Evolutionary conservation across 2,113 vertebrate species (phyloP).

Genomic region (Lagopus muta): DNA sequence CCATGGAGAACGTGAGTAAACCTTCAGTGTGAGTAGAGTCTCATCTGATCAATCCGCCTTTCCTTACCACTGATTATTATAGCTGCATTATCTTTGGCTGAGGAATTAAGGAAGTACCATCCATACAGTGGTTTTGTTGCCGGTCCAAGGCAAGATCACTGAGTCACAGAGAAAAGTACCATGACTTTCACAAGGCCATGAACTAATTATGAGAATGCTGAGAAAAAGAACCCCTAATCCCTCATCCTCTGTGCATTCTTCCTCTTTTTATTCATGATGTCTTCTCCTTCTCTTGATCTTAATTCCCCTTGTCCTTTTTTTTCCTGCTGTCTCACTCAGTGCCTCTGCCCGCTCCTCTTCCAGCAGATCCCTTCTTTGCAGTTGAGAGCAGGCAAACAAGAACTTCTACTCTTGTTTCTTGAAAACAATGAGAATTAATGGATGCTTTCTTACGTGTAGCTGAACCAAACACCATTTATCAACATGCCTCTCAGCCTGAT

Average conservation of each 20-base stretch:
- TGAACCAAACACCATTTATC: background rate
- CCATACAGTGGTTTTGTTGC: background rate
- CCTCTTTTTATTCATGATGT: background rate
- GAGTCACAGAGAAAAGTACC: slow-evolving; percentile 17
- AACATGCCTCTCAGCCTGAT: background rate
- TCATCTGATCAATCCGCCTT: background rate
- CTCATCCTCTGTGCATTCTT: background rate
- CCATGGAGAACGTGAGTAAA: background rate
- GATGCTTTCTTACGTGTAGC: background rate
- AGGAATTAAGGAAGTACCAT: background rate
- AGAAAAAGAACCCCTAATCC: background rate
- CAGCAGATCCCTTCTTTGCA: background rate
- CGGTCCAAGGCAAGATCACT: slow-evolving; percentile 33
- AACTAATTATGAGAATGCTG: slow-evolving; percentile 6
- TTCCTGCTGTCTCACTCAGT: background rate
- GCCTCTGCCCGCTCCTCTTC: background rate
- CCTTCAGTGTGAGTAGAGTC: background rate
- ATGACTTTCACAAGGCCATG: background rate
- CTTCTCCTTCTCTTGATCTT: background rate
- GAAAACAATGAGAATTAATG: background rate
- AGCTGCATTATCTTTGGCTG: background rate
- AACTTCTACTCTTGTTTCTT: too few species aligned
- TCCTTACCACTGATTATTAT: background rate
- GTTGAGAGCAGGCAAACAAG: background rate
- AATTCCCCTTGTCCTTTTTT: accelerated